Base-by-base conservation (phyloP, 2,888 invertebrate genomes). In the Pandemis heparana region DNA sequence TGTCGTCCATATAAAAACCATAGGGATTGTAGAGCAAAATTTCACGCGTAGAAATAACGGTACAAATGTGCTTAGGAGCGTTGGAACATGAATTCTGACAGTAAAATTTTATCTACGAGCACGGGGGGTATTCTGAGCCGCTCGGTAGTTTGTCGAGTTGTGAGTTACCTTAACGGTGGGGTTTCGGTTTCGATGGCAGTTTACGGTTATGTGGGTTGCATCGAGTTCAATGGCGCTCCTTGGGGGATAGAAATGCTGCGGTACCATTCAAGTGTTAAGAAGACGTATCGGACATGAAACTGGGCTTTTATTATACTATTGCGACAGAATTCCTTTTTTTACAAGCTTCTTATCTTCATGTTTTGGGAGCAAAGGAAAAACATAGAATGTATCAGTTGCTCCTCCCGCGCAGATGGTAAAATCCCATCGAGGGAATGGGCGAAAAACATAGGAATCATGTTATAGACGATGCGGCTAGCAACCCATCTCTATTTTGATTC, bases 81-180 rank as follows among this genome's bases (percentile, higher is more conserved):
- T 73, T 78, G 77, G 80, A 80, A 81, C 81, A 79, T 77, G 78
- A 82, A 82, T 83, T 82, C 78, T 75, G 79, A 80, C 79, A 81
- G 83, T 85, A 85, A 85, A 85, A 85, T 80, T 85, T 85, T 85
- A 85, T 85, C 82, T 79, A 79, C 76, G 75, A 79, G 71, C 79
- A 72, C 78, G 68, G 74, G 75, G 78, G 78, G 78, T 80, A 75
- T 77, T 78, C 70, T 10, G 51, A 70, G 70, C 6, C 46, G 70
- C 64, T 46, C 64, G 70, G 46, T 71, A 71, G 70, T 71, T 68
- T 64, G 70, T 63, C 16, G 10, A 63, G 56, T 43, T 70, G 61
- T 41, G 64, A 59, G 59, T 51, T 65, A 12, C 51, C 65, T 38
- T 65, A 5, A 32, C 65, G 51, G 14, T 32, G 60, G 56, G 56